Evolutionary conservation across 2,113 vertebrate genomes (phyloP).

Genomic region (Ciconia stormi): DNA sequence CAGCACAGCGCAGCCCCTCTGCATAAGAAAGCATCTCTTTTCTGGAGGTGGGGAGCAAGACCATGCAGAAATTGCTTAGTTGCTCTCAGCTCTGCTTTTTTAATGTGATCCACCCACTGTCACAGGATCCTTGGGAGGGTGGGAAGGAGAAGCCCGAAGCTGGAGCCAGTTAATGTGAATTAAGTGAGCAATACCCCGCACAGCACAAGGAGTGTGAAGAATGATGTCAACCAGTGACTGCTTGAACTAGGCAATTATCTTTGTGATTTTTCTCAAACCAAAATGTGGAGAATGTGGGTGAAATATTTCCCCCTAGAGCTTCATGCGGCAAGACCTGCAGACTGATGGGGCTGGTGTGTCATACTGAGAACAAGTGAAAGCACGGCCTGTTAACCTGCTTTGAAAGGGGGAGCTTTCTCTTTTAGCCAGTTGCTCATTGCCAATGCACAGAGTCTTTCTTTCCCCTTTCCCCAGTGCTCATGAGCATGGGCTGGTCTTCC

Average conservation of each 20-base stretch:
- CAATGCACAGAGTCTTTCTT: background rate
- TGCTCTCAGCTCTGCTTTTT: background rate
- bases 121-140: background rate
- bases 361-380: background rate
- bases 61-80: background rate
- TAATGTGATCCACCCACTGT: background rate
- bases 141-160: background rate
- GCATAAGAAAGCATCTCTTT: background rate
- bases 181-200: background rate
- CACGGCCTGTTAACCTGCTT: background rate
- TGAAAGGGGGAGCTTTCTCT: background rate
- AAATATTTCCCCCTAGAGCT: background rate
- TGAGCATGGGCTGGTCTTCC: background rate
- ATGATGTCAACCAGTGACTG: conserved; percentile 1
- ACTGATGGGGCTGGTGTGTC: background rate
- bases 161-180: background rate
- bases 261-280: background rate
- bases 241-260: background rate
- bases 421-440: background rate
- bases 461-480: background rate
- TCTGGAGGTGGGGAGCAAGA: background rate
- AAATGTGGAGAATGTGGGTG: background rate
- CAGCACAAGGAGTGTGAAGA: background rate
- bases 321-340: background rate
- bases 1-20: background rate